Conservation (phyloP, 2,888 invertebrate species). For the Lithophane semibrunnea region DNA sequence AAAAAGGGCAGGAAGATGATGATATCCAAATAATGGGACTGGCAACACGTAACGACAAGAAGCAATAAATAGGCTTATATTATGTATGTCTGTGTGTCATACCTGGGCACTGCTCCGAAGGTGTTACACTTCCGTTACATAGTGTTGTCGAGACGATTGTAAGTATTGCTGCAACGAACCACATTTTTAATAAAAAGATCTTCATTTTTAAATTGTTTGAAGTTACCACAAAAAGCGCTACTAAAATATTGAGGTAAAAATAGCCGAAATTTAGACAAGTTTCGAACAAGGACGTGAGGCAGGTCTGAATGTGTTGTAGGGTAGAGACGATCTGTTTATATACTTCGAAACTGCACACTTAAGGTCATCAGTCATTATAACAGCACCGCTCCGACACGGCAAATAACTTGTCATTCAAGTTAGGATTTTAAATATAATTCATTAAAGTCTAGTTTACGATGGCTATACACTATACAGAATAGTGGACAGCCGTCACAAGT, state of each 20-base stretch:
- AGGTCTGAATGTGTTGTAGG: slow-evolving; percentile 4
- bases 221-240: not conserved
- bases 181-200: slow-evolving; percentile 18
- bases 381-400: no score
- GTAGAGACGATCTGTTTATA: slow-evolving; percentile 36
- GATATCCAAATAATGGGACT: no score
- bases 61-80: not conserved
- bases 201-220: not conserved
- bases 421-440: no score
- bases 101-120: slow-evolving; percentile 74
- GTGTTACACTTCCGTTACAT: slow-evolving; percentile 59
- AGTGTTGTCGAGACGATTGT: slow-evolving; percentile 25
- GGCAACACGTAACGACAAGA: not conserved
- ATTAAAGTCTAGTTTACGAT: no score
- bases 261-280: not conserved
- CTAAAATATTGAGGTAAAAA: not conserved
- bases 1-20: not conserved
- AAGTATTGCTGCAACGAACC: slow-evolving; percentile 24
- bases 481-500: no score
- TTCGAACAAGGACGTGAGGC: not conserved
- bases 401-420: no score
- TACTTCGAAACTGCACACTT: slow-evolving; percentile 12
- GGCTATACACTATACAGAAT: no score
- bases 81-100: slow-evolving; percentile 34
- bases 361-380: no score